Percentiles rank a stretch among this genome's conserved stretches.
Evolutionary conservation across 2,797 vertebrate species (phyloP).

Genomic region (Trachurus trachurus): DNA sequence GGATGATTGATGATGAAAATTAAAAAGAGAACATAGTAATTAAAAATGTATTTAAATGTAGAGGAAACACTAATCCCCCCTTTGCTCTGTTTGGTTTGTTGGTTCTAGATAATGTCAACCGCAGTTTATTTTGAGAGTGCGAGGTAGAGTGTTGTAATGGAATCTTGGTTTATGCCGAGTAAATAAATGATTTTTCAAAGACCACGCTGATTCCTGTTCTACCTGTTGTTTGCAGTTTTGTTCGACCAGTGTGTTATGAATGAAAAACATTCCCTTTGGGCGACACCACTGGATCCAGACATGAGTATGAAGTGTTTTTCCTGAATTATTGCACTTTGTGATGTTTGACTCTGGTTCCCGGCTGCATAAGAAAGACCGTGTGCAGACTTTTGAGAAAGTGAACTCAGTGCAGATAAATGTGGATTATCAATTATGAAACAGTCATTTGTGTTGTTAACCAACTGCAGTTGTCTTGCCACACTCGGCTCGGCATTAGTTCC

Average conservation of each 20-base stretch:
- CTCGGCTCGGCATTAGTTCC: constrained; percentile 12
- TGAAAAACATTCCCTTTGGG: not conserved
- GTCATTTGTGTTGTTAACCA: constrained; percentile 6
- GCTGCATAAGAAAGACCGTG: not conserved
- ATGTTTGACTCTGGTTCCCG: not conserved
- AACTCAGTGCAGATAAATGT: not conserved
- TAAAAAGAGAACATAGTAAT: no score
- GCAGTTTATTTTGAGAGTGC: no score
- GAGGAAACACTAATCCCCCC: no score
- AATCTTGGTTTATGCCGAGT: not conserved
- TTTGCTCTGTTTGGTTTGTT: no score
- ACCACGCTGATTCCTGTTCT: no score
- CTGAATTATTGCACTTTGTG: not conserved
- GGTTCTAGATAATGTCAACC: no score
- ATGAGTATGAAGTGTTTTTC: no score
- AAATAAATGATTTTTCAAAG: no score
- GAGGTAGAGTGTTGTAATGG: not conserved
- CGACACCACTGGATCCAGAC: no score
- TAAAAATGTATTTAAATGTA: no score
- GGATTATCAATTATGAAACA: not conserved
- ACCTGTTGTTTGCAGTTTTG: not conserved
- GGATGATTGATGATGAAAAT: no score
- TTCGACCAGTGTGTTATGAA: not conserved
- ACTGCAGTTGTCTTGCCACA: constrained; percentile 12
- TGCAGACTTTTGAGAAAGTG: not conserved